Conservation (phyloP, 1,140 invertebrate species). For the Drosophila kurseongensis region DNA sequence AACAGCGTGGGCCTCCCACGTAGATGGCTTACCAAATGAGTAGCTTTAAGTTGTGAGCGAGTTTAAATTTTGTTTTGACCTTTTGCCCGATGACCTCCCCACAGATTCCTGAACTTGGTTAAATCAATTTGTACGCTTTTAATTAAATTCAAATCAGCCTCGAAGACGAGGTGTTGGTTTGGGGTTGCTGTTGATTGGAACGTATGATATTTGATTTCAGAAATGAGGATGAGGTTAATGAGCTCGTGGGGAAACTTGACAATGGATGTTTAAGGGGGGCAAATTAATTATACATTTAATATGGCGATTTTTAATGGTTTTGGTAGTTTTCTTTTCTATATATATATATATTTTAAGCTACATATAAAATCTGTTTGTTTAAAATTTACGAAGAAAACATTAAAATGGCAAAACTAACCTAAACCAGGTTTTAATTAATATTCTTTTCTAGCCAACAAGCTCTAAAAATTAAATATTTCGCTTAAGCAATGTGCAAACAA, state of each 20-base stretch:
- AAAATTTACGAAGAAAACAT: too few relatives aligned
- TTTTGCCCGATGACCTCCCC: slow-evolving; percentile 26
- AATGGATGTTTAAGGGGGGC: not conserved
- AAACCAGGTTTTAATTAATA: not conserved
- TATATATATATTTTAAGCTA: not conserved
- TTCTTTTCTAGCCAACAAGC: slow-evolving; percentile 2
- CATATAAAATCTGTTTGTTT: too few relatives aligned
- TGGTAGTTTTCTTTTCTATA: not conserved
- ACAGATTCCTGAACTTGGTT: slow-evolving; percentile 36
- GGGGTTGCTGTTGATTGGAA: slow-evolving; percentile 14
- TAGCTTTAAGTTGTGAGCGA: slow-evolving; percentile 27
- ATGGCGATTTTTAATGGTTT: too few relatives aligned
- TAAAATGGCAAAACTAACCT: too few relatives aligned
- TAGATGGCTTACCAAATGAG: not conserved
- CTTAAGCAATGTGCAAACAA: slow-evolving; percentile 20
- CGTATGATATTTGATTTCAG: slow-evolving; percentile 46
- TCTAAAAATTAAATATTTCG: slow-evolving; percentile 16
- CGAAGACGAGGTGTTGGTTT: slow-evolving; percentile 13
- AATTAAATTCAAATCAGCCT: slow-evolving; percentile 80
- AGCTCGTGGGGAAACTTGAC: not conserved
- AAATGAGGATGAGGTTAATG: slow-evolving; percentile 32
- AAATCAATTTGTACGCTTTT: slow-evolving; percentile 80
- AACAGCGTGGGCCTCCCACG: slow-evolving; percentile 13
- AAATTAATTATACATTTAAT: slow-evolving; percentile 7
- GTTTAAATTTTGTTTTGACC: slow-evolving; percentile 55